A percentile compares a stretch with the other conserved stretches of the same genome.
These are phyloP conservation scores for Coreius guichenoti DNA, from an alignment of 2,797 vertebrate species.

Conservation along the genomic window DNA sequence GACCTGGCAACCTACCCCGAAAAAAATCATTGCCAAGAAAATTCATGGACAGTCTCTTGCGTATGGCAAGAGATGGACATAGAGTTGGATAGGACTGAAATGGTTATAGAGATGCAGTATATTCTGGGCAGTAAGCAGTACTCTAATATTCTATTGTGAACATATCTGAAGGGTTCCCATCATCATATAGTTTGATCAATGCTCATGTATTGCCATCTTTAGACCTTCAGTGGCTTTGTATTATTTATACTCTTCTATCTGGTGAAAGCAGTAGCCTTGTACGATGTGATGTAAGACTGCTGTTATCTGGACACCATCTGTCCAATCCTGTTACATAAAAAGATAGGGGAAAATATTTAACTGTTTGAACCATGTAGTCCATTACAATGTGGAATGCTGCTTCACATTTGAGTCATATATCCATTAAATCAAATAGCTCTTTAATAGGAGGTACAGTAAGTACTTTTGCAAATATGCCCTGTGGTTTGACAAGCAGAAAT, in stretches of 20 bases:
- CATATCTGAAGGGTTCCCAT: not conserved
- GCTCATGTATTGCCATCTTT: not conserved
- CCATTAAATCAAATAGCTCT: slow-evolving; percentile 11
- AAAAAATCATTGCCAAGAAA: not conserved
- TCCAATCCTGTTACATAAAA: slow-evolving; percentile 77
- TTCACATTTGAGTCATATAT: not conserved
- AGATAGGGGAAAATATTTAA: slow-evolving; percentile 68
- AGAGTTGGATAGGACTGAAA: not conserved
- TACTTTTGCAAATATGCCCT: not conserved
- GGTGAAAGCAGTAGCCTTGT: slow-evolving; percentile 37
- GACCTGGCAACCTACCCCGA: not conserved
- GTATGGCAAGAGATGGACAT: not conserved
- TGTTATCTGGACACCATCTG: slow-evolving; percentile 76
- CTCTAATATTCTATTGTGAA: not conserved
- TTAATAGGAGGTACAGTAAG: not conserved
- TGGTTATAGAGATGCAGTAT: not conserved
- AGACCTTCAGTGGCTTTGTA: slow-evolving; percentile 11
- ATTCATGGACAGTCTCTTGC: not conserved
- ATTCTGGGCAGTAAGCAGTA: not conserved
- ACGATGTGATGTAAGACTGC: slow-evolving; percentile 71
- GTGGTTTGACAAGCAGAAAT: slow-evolving; percentile 8
- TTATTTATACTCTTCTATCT: slow-evolving; percentile 34
- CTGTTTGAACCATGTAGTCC: slow-evolving; percentile 24
- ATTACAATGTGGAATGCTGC: not conserved
- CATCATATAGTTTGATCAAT: not conserved